Conservation (phyloP, 2,113 vertebrate species). For the Crotalus tigris region DNA sequence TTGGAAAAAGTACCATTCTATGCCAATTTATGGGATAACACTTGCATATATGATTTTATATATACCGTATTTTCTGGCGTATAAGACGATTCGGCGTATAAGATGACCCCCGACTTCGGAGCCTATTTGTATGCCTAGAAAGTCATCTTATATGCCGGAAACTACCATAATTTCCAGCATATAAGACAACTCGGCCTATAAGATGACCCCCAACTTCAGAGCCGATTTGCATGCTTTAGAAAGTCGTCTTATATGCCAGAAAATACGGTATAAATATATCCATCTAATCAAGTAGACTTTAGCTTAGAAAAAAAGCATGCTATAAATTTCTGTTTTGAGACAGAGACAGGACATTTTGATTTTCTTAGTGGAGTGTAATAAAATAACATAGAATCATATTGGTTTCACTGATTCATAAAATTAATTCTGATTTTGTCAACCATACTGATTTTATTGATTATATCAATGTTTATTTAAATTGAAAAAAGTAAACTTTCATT, state of each 20-base stretch:
- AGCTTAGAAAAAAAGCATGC: background rate
- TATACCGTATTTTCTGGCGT: too few species aligned
- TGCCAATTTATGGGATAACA: background rate
- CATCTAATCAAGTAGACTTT: background rate
- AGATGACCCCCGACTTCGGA: too few species aligned
- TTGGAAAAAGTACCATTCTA: background rate
- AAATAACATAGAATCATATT: background rate
- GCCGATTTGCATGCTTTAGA: too few species aligned
- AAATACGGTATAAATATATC: background rate
- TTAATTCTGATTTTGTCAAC: background rate
- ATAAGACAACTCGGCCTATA: too few species aligned
- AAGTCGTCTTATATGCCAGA: too few species aligned
- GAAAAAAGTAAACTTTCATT: conserved; percentile 50
- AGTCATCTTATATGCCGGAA: too few species aligned
- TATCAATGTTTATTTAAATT: conserved; percentile 32
- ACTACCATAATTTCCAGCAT: too few species aligned
- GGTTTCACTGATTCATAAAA: background rate
- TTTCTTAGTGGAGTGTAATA: background rate
- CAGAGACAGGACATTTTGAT: background rate
- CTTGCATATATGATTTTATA: background rate
- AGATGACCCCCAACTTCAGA: too few species aligned
- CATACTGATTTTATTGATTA: background rate
- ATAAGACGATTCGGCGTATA: too few species aligned
- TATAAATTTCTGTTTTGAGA: background rate
- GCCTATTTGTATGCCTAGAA: too few species aligned